phyloP scores from a whole-genome alignment of 2,797 vertebrate species.

The Moxostoma hubbsi region DNA sequence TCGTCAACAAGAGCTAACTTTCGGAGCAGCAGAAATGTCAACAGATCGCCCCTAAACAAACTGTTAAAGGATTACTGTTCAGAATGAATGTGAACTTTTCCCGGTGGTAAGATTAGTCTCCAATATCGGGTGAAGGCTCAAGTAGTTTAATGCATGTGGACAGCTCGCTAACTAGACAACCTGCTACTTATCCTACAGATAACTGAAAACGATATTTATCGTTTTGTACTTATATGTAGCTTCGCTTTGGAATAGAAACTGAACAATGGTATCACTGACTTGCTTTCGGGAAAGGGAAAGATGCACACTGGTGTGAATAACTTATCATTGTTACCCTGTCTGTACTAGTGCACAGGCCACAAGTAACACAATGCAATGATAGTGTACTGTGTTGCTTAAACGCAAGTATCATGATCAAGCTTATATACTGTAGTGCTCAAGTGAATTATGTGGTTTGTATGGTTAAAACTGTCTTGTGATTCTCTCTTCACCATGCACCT shows the following conservation, averaged over 20 bases:
- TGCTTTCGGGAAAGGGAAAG: background rate
- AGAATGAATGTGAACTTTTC: slow-evolving; percentile 23
- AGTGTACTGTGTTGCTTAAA: background rate
- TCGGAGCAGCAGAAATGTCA: slow-evolving; percentile 30
- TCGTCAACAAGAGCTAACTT: slow-evolving; percentile 41
- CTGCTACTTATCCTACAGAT: background rate
- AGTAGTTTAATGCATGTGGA: background rate
- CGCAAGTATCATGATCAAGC: background rate
- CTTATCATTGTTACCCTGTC: background rate
- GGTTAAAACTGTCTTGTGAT: background rate
- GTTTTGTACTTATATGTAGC: background rate
- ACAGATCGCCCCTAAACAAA: background rate
- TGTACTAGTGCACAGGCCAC: background rate
- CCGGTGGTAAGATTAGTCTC: slow-evolving; percentile 29
- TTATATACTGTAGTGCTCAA: background rate
- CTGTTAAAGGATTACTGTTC: background rate
- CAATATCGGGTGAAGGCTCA: background rate
- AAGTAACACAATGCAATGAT: background rate
- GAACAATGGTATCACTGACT: background rate
- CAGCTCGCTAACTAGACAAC: slow-evolving; percentile 8
- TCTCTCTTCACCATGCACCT: background rate
- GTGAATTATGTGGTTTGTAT: slow-evolving; percentile 1
- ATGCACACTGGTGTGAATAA: background rate
- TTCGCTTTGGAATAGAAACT: background rate
- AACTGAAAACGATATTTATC: background rate